Conservation (phyloP, 2,888 invertebrate species). For the Pyralis farinalis region DNA sequence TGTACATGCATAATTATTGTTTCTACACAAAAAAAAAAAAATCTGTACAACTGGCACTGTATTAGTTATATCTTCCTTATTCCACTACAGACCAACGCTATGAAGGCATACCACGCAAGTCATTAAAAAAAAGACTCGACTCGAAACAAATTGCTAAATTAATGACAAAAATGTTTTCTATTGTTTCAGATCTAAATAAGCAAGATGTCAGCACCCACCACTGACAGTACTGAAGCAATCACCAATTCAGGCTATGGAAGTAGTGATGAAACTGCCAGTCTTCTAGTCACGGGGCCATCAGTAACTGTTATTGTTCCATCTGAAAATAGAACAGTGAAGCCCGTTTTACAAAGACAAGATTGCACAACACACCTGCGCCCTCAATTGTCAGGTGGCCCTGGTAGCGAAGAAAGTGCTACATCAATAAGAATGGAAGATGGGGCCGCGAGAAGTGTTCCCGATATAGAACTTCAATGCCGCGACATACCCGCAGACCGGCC, state of each 20-base stretch:
- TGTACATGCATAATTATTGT: too few species aligned
- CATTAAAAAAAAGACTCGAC: too few species aligned
- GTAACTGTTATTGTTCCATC: constrained; percentile 75
- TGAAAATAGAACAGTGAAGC: constrained; percentile 83
- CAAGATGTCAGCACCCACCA: constrained; percentile 72
- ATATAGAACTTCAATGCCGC: constrained; percentile 90
- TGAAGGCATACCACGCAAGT: too few species aligned
- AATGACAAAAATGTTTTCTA: constrained; percentile 8
- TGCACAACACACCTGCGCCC: constrained; percentile 89
- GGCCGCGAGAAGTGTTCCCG: constrained; percentile 89
- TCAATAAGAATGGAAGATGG: constrained; percentile 83
- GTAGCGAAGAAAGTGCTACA: constrained; percentile 87
- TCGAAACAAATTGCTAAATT: too few species aligned
- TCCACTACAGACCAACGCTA: too few species aligned
- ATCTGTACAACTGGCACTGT: too few species aligned
- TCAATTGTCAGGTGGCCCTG: constrained; percentile 86
- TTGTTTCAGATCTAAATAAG: constrained; percentile 53
- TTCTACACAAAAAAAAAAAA: too few species aligned
- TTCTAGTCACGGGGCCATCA: constrained; percentile 84
- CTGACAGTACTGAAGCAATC: constrained; percentile 78
- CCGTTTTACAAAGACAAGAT: constrained; percentile 92
- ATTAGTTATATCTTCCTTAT: too few species aligned
- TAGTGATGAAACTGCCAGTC: constrained; percentile 91
- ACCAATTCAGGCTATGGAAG: constrained; percentile 86
- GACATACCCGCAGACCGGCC: constrained; percentile 76